Evolutionary conservation across 2,888 invertebrate species (phyloP).

Genomic region (Lapara coniferarum): DNA sequence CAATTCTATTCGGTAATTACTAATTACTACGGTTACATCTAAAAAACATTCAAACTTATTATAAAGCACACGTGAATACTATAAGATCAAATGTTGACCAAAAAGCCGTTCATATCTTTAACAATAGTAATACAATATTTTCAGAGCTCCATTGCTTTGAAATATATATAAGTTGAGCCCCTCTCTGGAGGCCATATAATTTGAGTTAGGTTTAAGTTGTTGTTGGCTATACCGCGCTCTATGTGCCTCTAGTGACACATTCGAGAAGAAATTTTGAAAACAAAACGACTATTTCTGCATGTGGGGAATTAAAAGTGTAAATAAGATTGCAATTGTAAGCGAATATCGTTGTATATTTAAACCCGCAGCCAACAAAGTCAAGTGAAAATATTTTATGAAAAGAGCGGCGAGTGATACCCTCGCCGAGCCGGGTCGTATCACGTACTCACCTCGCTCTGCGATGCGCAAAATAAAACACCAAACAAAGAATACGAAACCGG

Average conservation of each 20-base stretch:
- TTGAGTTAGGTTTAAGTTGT: conserved; percentile 73
- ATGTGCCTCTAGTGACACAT: conserved; percentile 67
- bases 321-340: background rate
- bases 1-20: too few species aligned
- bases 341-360: conserved; percentile 34
- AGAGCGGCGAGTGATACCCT: conserved; percentile 40
- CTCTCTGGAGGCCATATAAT: conserved; percentile 64
- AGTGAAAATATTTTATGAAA: conserved; percentile 72
- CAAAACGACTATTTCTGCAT: conserved; percentile 4
- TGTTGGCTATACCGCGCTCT: conserved; percentile 57
- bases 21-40: too few species aligned
- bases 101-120: background rate
- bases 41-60: too few species aligned
- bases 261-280: conserved; percentile 52
- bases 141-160: background rate
- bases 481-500: conserved; percentile 67
- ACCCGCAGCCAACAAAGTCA: conserved; percentile 61
- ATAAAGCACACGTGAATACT: too few species aligned
- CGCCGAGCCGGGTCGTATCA: conserved; percentile 60
- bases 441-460: conserved; percentile 62
- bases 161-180: background rate
- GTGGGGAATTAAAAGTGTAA: conserved; percentile 6
- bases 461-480: conserved; percentile 72
- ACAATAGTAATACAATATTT: conserved; percentile 2
- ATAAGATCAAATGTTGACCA: too few species aligned